Conservation (phyloP, 2,113 vertebrate species). For the Carlito syrichta region DNA sequence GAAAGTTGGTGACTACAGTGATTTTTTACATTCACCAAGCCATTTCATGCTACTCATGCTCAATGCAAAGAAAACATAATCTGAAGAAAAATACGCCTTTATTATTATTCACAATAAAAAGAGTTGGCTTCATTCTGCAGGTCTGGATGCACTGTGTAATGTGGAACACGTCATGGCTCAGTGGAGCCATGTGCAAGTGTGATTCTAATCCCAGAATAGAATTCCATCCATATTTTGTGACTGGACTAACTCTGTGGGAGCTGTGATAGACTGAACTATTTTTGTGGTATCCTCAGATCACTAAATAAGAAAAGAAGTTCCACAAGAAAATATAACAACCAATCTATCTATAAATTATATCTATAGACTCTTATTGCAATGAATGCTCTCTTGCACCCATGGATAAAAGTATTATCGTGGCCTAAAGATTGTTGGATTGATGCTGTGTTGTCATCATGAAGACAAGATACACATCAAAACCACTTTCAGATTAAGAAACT, state of each 20-base stretch:
- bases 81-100: conserved; percentile 56
- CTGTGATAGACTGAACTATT: conserved; percentile 55
- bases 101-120: conserved; percentile 58
- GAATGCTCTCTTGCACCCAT: conserved; percentile 26
- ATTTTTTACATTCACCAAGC: conserved; percentile 60
- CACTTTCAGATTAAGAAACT: conserved; percentile 84
- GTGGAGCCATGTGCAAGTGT: background rate
- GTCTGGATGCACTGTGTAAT: background rate
- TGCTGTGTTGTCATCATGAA: conserved; percentile 19
- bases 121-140: background rate
- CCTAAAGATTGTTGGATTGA: conserved; percentile 66
- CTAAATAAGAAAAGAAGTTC: conserved; percentile 71
- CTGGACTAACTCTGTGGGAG: conserved; percentile 82
- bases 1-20: conserved; percentile 79
- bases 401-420: conserved; percentile 49
- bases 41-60: conserved; percentile 46
- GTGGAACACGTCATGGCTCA: conserved; percentile 29
- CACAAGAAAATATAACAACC: conserved; percentile 73
- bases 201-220: conserved; percentile 1
- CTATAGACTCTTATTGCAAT: conserved; percentile 71
- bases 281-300: conserved; percentile 69
- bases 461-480: background rate
- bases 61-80: conserved; percentile 45
- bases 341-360: conserved; percentile 74
- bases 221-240: background rate